phyloP scores from a whole-genome alignment of 2,797 vertebrate species.

The Linurgus olivaceus region DNA sequence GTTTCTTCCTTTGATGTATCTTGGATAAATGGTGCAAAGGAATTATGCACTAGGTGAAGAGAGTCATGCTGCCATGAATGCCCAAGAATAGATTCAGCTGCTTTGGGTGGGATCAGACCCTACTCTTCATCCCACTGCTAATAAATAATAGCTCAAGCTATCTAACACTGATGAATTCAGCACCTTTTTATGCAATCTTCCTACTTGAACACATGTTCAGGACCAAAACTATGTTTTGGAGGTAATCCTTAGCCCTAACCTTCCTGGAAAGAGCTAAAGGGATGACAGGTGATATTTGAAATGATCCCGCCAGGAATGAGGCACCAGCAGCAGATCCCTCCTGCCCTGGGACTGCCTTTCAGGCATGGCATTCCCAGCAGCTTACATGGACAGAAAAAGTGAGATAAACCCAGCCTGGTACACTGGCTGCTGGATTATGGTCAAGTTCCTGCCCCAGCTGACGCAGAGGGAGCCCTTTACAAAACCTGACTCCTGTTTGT shows the following conservation, averaged over 20 bases:
- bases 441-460: neutral
- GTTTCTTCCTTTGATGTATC: neutral
- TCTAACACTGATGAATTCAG: neutral
- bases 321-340: neutral
- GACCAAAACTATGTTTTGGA: neutral
- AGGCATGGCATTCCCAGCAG: neutral
- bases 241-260: neutral
- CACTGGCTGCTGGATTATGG: neutral
- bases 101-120: neutral
- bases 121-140: neutral
- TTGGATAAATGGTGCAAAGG: neutral
- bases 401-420: neutral
- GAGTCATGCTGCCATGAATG: neutral
- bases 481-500: neutral
- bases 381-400: neutral
- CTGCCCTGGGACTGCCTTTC: neutral
- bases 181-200: neutral
- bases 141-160: neutral
- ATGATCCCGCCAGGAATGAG: neutral
- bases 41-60: neutral
- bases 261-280: neutral
- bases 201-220: rapidly evolving
- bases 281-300: neutral
- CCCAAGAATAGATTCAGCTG: neutral
- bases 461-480: neutral